These are phyloP conservation scores for Colletes latitarsis DNA, from an alignment of 1,140 invertebrate genomes.

Conservation along the genomic window DNA sequence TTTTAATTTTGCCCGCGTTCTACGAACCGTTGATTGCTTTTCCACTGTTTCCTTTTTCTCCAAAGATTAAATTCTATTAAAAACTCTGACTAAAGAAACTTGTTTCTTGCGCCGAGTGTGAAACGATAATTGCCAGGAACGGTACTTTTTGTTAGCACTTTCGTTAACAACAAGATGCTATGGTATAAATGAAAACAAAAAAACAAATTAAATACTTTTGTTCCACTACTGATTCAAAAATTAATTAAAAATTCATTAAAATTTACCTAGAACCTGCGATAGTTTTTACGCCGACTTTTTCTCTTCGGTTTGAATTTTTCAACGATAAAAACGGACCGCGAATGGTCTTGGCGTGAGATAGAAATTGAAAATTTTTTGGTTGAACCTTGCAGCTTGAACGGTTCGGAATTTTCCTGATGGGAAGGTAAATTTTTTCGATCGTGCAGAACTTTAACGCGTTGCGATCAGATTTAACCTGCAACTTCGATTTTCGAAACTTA, in stretches of 20 bases:
- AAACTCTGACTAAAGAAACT: too few relatives aligned
- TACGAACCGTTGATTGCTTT: background rate
- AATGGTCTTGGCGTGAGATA: background rate
- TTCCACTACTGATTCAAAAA: background rate
- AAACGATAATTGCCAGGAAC: too few relatives aligned
- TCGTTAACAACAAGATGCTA: too few relatives aligned
- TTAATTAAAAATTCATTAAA: background rate
- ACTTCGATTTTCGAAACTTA: background rate
- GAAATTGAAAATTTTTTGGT: conserved; percentile 6
- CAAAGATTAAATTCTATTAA: too few relatives aligned
- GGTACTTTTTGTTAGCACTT: too few relatives aligned
- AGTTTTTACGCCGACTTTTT: background rate
- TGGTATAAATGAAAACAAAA: too few relatives aligned
- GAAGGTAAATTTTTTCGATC: background rate
- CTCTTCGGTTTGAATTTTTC: background rate
- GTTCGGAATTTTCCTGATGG: background rate
- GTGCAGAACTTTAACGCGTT: background rate
- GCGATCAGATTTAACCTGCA: background rate
- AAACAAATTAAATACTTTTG: background rate
- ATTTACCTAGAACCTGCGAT: too few relatives aligned
- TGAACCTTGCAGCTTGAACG: background rate
- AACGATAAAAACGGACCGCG: background rate
- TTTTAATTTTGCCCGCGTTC: background rate
- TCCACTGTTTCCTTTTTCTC: background rate
- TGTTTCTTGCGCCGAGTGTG: too few relatives aligned